These are phyloP conservation scores for Orgyia antiqua DNA, from an alignment of 2,888 invertebrate species.

Conservation along the genomic window DNA sequence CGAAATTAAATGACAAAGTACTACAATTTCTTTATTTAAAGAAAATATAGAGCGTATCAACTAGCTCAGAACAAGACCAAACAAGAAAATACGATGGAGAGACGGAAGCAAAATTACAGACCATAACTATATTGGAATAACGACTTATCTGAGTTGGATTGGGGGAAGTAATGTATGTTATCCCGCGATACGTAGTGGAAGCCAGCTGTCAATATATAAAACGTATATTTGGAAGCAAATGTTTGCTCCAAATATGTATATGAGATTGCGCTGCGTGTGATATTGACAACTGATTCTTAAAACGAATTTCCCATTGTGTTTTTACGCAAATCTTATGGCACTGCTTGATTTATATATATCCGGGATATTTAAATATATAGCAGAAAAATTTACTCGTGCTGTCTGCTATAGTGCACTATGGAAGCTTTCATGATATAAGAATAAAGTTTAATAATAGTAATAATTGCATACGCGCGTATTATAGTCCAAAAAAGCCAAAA, in stretches of 20 bases:
- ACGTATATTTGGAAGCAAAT: slow-evolving; percentile 24
- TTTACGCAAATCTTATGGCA: too few species aligned
- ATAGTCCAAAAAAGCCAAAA: too few species aligned
- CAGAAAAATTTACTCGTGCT: too few species aligned
- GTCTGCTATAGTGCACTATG: too few species aligned
- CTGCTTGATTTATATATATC: too few species aligned
- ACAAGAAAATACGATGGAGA: slow-evolving; percentile 5
- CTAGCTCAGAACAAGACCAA: slow-evolving; percentile 3
- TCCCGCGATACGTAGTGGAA: slow-evolving; percentile 19
- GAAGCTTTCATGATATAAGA: too few species aligned
- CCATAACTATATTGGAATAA: slow-evolving; percentile 14
- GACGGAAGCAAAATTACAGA: slow-evolving; percentile 3
- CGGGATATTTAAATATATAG: too few species aligned
- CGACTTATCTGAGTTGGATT: slow-evolving; percentile 16
- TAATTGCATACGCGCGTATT: too few species aligned
- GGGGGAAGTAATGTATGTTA: slow-evolving; percentile 23
- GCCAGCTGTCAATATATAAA: slow-evolving; percentile 32
- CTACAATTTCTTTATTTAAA: too few species aligned
- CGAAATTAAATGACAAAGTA: slow-evolving; percentile 1
- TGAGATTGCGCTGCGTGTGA: slow-evolving; percentile 22
- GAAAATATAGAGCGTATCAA: too few species aligned
- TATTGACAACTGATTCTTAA: slow-evolving; percentile 28
- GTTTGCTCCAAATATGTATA: slow-evolving; percentile 16
- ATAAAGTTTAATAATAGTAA: too few species aligned
- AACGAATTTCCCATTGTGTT: too few species aligned